Conservation (phyloP, 2,113 vertebrate genomes). For the Grammatotria lemairii region DNA sequence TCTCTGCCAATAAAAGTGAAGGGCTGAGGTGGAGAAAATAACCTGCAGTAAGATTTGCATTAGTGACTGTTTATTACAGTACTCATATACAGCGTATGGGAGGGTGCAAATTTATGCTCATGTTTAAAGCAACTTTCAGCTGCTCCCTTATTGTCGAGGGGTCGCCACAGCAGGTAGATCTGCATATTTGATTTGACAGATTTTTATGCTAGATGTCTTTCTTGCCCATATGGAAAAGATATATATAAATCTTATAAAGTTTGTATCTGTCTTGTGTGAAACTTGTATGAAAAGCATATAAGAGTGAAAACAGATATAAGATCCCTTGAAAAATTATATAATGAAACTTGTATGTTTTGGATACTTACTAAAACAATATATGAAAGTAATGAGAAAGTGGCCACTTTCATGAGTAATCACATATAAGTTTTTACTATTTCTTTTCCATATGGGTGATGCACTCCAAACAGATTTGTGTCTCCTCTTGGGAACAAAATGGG, state of each 20-base stretch:
- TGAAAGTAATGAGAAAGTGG: too few species aligned
- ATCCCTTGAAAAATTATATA: too few species aligned
- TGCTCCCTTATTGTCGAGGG: background rate
- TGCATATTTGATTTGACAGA: background rate
- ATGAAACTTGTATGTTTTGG: too few species aligned
- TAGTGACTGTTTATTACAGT: background rate
- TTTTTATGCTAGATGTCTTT: background rate
- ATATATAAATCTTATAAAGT: too few species aligned
- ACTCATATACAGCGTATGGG: background rate
- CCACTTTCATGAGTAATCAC: too few species aligned
- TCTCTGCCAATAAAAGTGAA: background rate
- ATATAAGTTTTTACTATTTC: too few species aligned
- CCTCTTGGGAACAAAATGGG: background rate
- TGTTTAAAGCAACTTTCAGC: background rate
- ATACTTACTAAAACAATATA: too few species aligned
- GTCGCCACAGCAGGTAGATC: background rate
- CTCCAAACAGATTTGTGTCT: background rate
- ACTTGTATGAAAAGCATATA: too few species aligned
- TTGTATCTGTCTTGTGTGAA: too few species aligned
- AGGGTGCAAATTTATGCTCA: background rate
- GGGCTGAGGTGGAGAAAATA: background rate
- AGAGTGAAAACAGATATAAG: too few species aligned
- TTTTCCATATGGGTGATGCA: too few species aligned
- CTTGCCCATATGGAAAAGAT: too few species aligned
- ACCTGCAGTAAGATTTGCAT: background rate